A percentile compares a stretch with the other conserved stretches of the same genome.
These are phyloP conservation scores for Archivesica marissinica DNA, from an alignment of 1,140 invertebrate genomes.

Conservation along the genomic window DNA sequence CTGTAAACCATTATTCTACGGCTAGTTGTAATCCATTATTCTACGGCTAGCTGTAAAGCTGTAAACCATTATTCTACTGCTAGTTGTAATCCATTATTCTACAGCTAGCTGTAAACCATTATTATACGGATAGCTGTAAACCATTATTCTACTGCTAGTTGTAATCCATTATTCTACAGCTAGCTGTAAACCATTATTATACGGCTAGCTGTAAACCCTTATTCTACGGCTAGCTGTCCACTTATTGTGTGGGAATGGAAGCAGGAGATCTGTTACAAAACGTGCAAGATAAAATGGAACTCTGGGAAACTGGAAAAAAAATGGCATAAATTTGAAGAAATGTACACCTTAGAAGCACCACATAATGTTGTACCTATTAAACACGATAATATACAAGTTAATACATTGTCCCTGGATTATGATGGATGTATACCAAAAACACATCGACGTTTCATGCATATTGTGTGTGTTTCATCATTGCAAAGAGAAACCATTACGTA, in stretches of 20 bases:
- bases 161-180: too few relatives aligned
- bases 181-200: too few relatives aligned
- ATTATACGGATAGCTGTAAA: too few relatives aligned
- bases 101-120: too few relatives aligned
- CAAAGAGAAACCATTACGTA: background rate
- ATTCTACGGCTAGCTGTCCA: background rate
- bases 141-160: too few relatives aligned
- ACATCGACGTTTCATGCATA: too few relatives aligned
- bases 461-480: background rate
- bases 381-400: constrained; percentile 11
- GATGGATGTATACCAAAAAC: constrained; percentile 18
- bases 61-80: too few relatives aligned
- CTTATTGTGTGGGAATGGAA: background rate
- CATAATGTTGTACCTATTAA: constrained; percentile 7
- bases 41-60: too few relatives aligned
- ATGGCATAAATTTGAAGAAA: constrained; percentile 33
- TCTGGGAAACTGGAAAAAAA: background rate
- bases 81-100: too few relatives aligned
- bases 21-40: too few relatives aligned
- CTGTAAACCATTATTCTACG: too few relatives aligned
- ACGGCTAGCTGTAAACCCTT: too few relatives aligned
- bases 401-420: constrained; percentile 54
- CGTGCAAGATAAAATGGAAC: constrained; percentile 22
- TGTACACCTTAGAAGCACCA: constrained; percentile 38
- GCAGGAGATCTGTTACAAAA: constrained; percentile 15